A percentile compares a stretch with the other conserved stretches of the same genome.
Conservation (phyloP, 2,888 invertebrate genomes). For the Sericinus montela region DNA sequence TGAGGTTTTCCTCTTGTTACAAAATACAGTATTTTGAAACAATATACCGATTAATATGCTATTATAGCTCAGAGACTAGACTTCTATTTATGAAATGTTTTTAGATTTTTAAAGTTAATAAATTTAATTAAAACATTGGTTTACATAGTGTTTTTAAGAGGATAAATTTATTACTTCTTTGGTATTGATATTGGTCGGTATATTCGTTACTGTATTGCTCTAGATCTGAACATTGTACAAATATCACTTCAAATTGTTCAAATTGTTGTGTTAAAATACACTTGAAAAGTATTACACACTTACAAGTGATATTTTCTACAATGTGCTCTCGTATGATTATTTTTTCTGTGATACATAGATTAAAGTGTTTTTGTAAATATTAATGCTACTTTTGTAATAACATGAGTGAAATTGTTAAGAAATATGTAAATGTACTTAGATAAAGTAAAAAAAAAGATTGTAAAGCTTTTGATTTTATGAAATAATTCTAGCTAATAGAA, state of each 20-base stretch:
- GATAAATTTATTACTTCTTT: too few relatives aligned
- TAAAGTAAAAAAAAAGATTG: slow-evolving; percentile 30
- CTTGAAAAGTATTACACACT: too few relatives aligned
- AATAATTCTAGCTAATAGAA: slow-evolving; percentile 37
- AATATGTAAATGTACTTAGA: slow-evolving; percentile 37
- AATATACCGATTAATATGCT: slow-evolving; percentile 15
- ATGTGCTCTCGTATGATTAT: slow-evolving; percentile 64
- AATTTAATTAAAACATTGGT: neutral
- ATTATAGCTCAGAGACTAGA: neutral
- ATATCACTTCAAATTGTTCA: too few relatives aligned
- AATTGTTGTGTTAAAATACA: too few relatives aligned
- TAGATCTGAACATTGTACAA: neutral
- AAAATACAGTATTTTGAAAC: slow-evolving; percentile 1
- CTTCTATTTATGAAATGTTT: too few relatives aligned
- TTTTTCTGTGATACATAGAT: slow-evolving; percentile 78
- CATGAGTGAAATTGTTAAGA: slow-evolving; percentile 51
- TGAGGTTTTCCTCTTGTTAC: slow-evolving; percentile 8
- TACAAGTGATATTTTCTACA: slow-evolving; percentile 26
- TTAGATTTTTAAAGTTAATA: too few relatives aligned
- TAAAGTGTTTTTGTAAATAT: slow-evolving; percentile 69
- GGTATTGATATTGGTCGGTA: neutral
- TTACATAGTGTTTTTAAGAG: neutral
- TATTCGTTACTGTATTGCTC: slow-evolving; percentile 9
- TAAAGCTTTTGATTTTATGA: slow-evolving; percentile 65
- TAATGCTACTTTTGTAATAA: slow-evolving; percentile 44